Base-by-base conservation (phyloP, 2,888 invertebrate species). In the Zhengitettix transpicula region DNA sequence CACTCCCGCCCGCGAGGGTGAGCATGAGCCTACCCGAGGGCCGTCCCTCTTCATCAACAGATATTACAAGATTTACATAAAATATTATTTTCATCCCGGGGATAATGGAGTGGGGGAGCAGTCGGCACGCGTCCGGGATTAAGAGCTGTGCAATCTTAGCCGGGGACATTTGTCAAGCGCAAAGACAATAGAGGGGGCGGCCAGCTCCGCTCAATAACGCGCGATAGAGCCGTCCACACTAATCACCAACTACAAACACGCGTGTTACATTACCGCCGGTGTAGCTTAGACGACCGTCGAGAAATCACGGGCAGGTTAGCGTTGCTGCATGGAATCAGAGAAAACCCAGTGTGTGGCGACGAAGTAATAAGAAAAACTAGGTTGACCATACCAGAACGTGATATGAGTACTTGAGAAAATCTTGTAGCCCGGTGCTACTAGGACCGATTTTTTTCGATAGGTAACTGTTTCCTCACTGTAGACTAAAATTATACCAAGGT, bases 11-110 rank as follows among this genome's bases (percentile, higher is more conserved):
- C n/a, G n/a, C n/a, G 42, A 55, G 47, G 14, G 47, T 14, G 47
- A 47, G 28, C n/a, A n/a, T 47, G 47, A 14, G 42, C 40, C 40
- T 41, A 40, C 40, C 41, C 40, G 10, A 42, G 44, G 10, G 10
- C 47, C 47, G n/a, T n/a, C 47, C 47, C 47, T 47, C 47, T 47
- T 60, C 63, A 61, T 63, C 62, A 62, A 59, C 61, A 61, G 59
- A 64, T 60, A 63, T 63, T 63, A 61, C 61, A 62, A 62, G 61
- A 64, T 64, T 64, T 64, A 61, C 64, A 64, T 64, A 64, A 64
- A 64, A 62, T 62, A 62, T 63, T 62, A 62, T 62, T 62, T 61
- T 61, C 61, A 58, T 61, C 61, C 10, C 63, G 52, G 28, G 55
- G 58, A 60, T 62, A 60, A 54, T 47, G 42, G 42, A 16, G 52